Evolutionary conservation across 2,113 vertebrate genomes (phyloP).

Genomic region (Macquaria australasica): DNA sequence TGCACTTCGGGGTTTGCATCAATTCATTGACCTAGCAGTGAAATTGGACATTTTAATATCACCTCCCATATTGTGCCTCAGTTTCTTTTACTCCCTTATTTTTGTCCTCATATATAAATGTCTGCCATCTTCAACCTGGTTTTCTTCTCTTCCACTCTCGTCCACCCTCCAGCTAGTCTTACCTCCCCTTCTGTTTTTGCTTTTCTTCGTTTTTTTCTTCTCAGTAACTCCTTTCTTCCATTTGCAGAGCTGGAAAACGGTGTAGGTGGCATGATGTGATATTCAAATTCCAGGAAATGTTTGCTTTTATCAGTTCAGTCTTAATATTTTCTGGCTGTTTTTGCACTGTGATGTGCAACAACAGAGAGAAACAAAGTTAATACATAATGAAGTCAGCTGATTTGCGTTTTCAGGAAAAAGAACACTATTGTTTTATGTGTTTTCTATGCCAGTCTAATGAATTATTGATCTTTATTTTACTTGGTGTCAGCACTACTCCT

Average conservation of each 20-base stretch:
- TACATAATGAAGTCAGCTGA: conserved; percentile 75
- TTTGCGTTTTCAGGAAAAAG: conserved; percentile 73
- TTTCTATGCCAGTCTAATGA: conserved; percentile 77
- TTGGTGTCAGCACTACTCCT: conserved; percentile 74
- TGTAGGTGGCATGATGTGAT: conserved; percentile 52
- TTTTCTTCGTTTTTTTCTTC: not conserved
- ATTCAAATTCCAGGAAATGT: conserved; percentile 62
- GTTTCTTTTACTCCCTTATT: conserved; percentile 38
- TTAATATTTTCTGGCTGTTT: conserved; percentile 42
- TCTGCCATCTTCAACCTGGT: conserved; percentile 36
- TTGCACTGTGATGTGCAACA: conserved; percentile 37
- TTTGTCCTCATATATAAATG: conserved; percentile 42
- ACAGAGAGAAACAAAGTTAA: conserved; percentile 61
- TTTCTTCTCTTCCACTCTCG: conserved; percentile 4
- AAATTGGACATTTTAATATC: conserved; percentile 61
- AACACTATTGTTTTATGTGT: conserved; percentile 76
- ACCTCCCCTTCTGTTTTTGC: conserved; percentile 3
- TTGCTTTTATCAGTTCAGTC: conserved; percentile 54
- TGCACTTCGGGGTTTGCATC: conserved; percentile 64
- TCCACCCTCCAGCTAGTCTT: conserved; percentile 20
- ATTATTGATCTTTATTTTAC: conserved; percentile 85
- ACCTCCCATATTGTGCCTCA: conserved; percentile 47
- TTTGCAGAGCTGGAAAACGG: conserved; percentile 57
- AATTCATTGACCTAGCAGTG: conserved; percentile 66
- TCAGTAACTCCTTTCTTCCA: conserved; percentile 16